Evolutionary conservation across 2,888 invertebrate genomes (phyloP).

Genomic region (Endomychus coccineus): DNA sequence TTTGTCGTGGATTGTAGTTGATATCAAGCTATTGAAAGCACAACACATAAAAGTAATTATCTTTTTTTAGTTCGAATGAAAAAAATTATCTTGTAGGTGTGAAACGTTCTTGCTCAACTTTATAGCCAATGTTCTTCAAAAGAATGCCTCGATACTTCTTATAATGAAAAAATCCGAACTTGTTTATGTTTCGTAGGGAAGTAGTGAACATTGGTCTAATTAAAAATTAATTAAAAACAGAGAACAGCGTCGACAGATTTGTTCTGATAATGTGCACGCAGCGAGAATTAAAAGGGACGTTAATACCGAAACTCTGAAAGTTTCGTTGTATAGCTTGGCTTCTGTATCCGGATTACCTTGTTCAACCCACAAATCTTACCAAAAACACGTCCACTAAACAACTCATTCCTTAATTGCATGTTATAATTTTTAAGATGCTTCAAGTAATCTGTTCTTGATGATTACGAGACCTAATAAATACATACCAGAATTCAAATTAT

Average conservation of each 20-base stretch:
- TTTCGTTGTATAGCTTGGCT: background rate
- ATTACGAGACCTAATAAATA: too few species aligned
- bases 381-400: conserved; percentile 23
- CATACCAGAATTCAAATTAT: too few species aligned
- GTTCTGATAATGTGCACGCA: conserved; percentile 22
- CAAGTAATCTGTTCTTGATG: conserved; percentile 24
- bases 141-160: too few species aligned
- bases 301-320: background rate
- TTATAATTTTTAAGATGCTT: conserved; percentile 24
- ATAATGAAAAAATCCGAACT: too few species aligned
- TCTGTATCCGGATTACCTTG: background rate
- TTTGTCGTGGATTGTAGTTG: too few species aligned
- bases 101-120: too few species aligned
- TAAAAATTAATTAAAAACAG: conserved; percentile 25
- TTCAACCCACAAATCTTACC: conserved; percentile 22
- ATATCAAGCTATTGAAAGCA: too few species aligned
- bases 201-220: conserved; percentile 24
- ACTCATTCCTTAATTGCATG: conserved; percentile 26
- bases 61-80: too few species aligned
- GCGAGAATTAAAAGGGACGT: background rate
- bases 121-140: too few species aligned
- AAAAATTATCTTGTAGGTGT: too few species aligned
- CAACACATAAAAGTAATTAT: too few species aligned
- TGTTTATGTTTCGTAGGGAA: too few species aligned
- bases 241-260: conserved; percentile 20